Evolutionary conservation across 2,888 invertebrate genomes (phyloP), one percentile per base, ranked within the genome.

Genomic region (Nebria salina): DNA sequence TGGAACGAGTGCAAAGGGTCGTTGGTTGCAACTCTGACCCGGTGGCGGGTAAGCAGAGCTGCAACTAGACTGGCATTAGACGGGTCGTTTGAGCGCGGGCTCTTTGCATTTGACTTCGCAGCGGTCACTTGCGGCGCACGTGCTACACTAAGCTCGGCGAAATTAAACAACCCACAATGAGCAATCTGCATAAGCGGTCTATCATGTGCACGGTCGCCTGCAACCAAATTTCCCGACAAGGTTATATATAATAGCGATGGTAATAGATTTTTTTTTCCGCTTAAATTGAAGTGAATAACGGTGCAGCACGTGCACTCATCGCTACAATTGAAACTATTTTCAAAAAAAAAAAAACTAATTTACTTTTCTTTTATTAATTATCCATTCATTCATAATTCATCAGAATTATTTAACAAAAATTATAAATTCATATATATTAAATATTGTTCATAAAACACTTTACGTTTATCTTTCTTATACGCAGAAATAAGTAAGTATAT

Each of bases 1-100:
- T 20, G 20, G 8, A 77, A 77, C 64, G 68, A 42, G 74, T 79
- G 74, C 79, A 75, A n/a, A 66, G 74, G 79, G 79, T 79, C 79
- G 74, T 68, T 79, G 79, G 8, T 75, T 79, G 79, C 68, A 43
- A 6, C 77, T 77, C 34, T 77, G 77, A 77, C 70, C 77, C 20
- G 70, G 8, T 34, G 26, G 8, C 70, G 20, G 7, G 15, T 8
- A 34, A 8, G 25, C 66, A 66, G 7, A 66, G n/a, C 15, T 20
- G 20, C 20, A 20, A 20, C 20, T 15, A 66, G 66, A 66, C 15
- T 7, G 66, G 13, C 20, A 15, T 15, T 25, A 66, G 66, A 66
- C 20, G 68, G 25, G 68, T 6, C n/a, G 68, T 7, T 7, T 8
- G 25, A 15, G 34, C 34, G n/a, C n/a, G n/a, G 34, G 34, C 34